Evolutionary conservation across 2,888 invertebrate species (phyloP), one percentile per base, ranked within the genome.

Genomic region (Dryadula phaetusa): DNA sequence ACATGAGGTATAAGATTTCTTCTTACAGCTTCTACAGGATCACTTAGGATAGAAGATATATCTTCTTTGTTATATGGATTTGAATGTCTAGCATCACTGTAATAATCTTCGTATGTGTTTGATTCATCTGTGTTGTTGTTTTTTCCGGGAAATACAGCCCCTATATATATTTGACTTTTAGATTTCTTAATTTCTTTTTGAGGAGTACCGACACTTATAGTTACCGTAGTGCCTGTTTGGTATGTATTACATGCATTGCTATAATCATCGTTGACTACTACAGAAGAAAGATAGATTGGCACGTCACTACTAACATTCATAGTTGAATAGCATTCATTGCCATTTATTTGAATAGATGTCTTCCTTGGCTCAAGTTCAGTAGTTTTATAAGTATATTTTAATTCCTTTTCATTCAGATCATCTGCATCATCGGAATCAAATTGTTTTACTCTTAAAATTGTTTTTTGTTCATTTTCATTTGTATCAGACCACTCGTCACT

Each of bases 21-120:
- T 78, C 94, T 94, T 3, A 96, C 95, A 16, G 96, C 96, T 93
- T 96, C 96, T 8, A 96, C 96, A 0, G 96, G 96, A 86, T 96
- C 95, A 73, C 93, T 92, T 46, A 96, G 80, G 71, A 95, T 93
- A 72, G 94, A 93, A 60, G 93, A 86, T 52, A 95, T 84, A 74
- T 94, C 94, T 64, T 74, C 75, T 49, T 74, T 81, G 64, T 73
- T 74, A 52, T 72, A 70, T 2, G 69, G 70, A 53, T 74, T 75
- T 72, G 73, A 73, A 28, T 66, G 70, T 69, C 69, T 75, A 49
- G 75, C 80, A 53, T 87, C 86, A 61, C 81, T 79, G 70, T 77
- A 88, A 78, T 88, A 92, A 76, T 92, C 92, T 81, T 92, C 92
- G 72, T 91, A 92, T 3, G 87, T 84, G 69, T 90, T 91, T 8